Conservation (phyloP, 2,797 vertebrate species). For the Lacerta viridis region DNA sequence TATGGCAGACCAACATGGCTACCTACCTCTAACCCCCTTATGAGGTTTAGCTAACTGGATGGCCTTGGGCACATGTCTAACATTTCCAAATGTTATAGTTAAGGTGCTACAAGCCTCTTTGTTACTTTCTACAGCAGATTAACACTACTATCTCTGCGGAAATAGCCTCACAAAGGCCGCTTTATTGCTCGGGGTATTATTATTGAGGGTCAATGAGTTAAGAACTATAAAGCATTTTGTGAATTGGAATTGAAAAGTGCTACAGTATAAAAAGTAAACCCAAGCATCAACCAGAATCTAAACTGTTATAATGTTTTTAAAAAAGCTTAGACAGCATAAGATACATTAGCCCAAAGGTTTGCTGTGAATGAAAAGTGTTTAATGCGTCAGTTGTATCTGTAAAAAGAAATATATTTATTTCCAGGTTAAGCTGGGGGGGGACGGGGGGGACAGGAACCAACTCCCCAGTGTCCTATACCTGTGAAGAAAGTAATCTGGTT, state of each 20-base stretch:
- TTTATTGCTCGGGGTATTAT: not conserved
- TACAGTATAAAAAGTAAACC: not conserved
- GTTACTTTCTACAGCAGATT: too few species aligned
- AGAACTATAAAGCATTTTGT: not conserved
- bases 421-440: not conserved
- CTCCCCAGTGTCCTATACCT: slow-evolving; percentile 40
- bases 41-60: not conserved
- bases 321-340: not conserved
- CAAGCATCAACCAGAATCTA: too few species aligned
- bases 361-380: slow-evolving; percentile 45
- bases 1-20: too few species aligned
- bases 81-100: not conserved
- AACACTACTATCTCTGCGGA: too few species aligned
- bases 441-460: not conserved
- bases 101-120: too few species aligned
- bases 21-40: not conserved
- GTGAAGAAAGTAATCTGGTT: slow-evolving; percentile 60
- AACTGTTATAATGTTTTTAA: not conserved
- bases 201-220: not conserved
- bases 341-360: not conserved
- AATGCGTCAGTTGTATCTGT: slow-evolving; percentile 63
- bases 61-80: not conserved
- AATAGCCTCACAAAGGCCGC: not conserved
- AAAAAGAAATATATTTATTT: slow-evolving; percentile 62
- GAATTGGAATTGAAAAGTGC: not conserved